Evolutionary conservation across 2,888 invertebrate species (phyloP).

Genomic region (Temnothorax ravouxi): DNA sequence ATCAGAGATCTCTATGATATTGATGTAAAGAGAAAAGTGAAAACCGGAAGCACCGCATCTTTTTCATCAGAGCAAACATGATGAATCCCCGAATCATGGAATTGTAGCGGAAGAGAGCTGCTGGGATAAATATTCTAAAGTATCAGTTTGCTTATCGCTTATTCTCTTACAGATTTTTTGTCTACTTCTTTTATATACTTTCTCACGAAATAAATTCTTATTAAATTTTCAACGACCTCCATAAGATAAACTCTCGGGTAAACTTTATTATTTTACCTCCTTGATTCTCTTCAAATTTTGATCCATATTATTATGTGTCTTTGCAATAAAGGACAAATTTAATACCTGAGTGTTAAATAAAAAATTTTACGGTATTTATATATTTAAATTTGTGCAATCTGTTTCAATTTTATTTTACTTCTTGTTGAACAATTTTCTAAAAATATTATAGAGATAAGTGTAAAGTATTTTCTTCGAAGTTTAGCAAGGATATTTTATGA

Average conservation of each 20-base stretch:
- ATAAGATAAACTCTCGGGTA: neutral
- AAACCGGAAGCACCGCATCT: neutral
- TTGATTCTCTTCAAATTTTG: neutral
- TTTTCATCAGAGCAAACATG: conserved; percentile 7
- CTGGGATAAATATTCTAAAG: conserved; percentile 5
- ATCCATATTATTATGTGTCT: neutral
- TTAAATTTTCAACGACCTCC: neutral
- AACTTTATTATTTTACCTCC: neutral
- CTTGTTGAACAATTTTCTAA: neutral
- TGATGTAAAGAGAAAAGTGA: neutral
- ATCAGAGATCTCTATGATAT: neutral
- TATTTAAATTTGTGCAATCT: neutral
- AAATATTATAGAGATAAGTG: neutral
- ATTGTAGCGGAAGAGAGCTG: neutral
- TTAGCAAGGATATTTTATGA: neutral
- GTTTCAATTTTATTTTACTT: neutral
- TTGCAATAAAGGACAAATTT: neutral
- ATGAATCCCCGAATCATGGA: neutral
- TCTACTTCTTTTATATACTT: neutral
- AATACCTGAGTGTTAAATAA: neutral
- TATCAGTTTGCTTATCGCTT: neutral
- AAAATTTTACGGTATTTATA: neutral
- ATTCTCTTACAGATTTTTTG: neutral
- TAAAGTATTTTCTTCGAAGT: neutral
- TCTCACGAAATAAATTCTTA: neutral